Base-by-base conservation (phyloP, 2,888 invertebrate species). In the Pyrochroa serraticornis region DNA sequence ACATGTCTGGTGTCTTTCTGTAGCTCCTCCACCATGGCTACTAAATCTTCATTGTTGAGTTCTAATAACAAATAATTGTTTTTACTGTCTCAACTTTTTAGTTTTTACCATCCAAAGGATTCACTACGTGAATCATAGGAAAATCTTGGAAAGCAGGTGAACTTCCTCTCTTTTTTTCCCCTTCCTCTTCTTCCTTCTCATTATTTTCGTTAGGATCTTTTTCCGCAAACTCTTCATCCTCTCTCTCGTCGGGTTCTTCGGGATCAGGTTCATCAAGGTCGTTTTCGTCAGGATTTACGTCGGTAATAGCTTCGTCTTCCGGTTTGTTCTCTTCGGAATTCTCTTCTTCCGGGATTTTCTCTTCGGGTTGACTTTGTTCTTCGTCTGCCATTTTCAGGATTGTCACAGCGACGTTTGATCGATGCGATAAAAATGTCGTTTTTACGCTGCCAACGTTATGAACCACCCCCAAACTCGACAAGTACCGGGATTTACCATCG, bases 21-120 rank as follows among this genome's bases (percentile, higher is more conserved):
- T 6, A 72, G 45, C 1, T 65, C 63, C 7, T 68, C 62, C 9
- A 73, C 66, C 0, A 43, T 42, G 38, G 42, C 55, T 6, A 68
- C 35, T 1, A 74, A 53, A 10, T 70, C 70, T 7, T 60, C 63
- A 47, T 71, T 65, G 5, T 43, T 39, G 35, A 73, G 57, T 32
- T 65, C 72, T 69, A 41, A 38, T 58, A 63, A 9, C 35, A 12
- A 39, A 5, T n/a, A 10, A 8, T 8, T 7, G n/a, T 36, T n/a
- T 39, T 12, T 33, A 38, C 14, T 30, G 9, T 7, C 12, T 8
- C 9, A 8, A 30, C 13, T 35, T 13, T 42, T 14, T 35, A 14
- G 36, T 10, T 9, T n/a, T 7, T 10, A 6, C n/a, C 43, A 43
- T 43, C 12, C 9, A 32, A 31, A 31, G 8, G 31, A 10, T 43